phyloP scores from a whole-genome alignment of 1,140 invertebrate genomes.

The Pteromalus puparum region DNA sequence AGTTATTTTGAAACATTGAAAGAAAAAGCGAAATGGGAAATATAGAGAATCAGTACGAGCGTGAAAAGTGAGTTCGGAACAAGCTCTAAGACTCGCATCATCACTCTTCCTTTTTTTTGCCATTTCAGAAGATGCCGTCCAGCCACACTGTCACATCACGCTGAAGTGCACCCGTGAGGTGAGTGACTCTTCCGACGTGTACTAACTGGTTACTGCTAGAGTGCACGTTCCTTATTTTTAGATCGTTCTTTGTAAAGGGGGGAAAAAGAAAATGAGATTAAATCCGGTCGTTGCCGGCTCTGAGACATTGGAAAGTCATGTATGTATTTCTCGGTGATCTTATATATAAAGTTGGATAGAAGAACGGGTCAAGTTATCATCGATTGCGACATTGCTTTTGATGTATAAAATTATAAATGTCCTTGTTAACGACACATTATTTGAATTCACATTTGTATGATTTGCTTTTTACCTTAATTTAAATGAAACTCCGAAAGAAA shows the following conservation, averaged over 20 bases:
- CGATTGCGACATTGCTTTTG: not conserved
- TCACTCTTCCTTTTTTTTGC: conserved; percentile 52
- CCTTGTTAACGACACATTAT: too few relatives aligned
- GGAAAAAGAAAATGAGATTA: conserved; percentile 34
- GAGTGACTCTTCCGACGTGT: conserved; percentile 71
- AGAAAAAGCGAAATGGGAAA: not conserved
- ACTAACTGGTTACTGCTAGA: not conserved
- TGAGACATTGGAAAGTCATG: not conserved
- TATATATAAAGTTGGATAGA: too few relatives aligned
- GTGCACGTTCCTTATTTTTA: conserved; percentile 36
- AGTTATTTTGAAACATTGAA: conserved; percentile 17
- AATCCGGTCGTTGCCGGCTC: not conserved
- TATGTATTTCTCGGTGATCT: not conserved
- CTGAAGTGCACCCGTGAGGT: conserved; percentile 93
- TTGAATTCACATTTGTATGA: too few relatives aligned
- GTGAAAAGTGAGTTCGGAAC: not conserved
- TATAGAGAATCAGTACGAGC: not conserved
- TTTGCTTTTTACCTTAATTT: too few relatives aligned
- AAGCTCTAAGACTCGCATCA: conserved; percentile 2
- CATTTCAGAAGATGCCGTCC: conserved; percentile 78
- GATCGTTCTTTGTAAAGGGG: conserved; percentile 3
- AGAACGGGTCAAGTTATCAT: not conserved
- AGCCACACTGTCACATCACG: conserved; percentile 94
- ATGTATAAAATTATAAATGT: too few relatives aligned
- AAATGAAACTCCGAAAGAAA: too few relatives aligned